phyloP scores from a whole-genome alignment of 2,797 vertebrate species.

The Crax fasciolata region DNA sequence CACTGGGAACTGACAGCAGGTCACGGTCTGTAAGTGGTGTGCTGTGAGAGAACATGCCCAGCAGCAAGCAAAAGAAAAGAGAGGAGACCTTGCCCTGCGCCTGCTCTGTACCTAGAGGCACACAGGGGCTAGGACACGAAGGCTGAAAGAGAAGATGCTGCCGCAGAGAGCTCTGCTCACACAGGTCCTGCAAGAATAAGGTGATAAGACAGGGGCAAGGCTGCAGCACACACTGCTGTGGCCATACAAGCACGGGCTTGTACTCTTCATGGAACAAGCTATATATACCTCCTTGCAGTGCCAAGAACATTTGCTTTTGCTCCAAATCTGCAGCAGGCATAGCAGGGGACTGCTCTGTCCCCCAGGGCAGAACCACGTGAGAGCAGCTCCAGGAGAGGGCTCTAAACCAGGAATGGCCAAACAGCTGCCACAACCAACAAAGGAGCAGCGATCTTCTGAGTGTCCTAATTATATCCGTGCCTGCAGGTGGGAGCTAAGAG shows the following conservation, averaged over 20 bases:
- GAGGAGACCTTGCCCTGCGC: rapidly evolving
- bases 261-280: not conserved
- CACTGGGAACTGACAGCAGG: rapidly evolving
- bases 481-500: not conserved
- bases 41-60: not conserved
- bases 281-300: not conserved
- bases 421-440: not conserved
- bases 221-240: not conserved
- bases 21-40: not conserved
- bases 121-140: rapidly evolving
- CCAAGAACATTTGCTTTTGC: not conserved
- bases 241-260: not conserved
- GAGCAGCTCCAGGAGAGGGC: not conserved
- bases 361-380: rapidly evolving
- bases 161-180: not conserved
- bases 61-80: not conserved
- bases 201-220: not conserved
- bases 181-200: not conserved
- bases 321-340: not conserved
- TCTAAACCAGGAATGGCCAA: not conserved
- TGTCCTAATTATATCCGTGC: not conserved
- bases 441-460: not conserved
- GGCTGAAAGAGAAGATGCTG: not conserved
- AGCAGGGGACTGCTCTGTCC: not conserved
- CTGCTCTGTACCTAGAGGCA: rapidly evolving